Base-by-base conservation (phyloP, 2,888 invertebrate species). In the Diaphora mendica region DNA sequence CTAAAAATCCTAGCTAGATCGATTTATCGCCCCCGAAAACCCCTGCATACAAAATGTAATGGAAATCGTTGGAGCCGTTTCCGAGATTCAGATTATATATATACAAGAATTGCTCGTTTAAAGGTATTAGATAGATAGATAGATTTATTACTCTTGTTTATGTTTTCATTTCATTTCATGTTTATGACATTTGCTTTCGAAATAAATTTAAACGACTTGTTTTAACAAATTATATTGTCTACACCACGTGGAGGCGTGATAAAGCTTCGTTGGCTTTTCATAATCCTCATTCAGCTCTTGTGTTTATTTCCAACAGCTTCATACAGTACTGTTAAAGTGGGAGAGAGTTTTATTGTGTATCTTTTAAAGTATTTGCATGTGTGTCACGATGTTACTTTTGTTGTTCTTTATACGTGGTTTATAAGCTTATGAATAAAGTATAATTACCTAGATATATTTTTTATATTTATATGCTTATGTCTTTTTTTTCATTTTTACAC, bases 211-310 rank as follows among this genome's bases (percentile, higher is more conserved):
- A 55, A 15, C 1, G 5, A 17, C 15, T 26, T 26, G 15, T 59
- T 59, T 59, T 13, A 59, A 62, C 26, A 30, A 62, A 62, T 8
- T 15, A 15, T 59, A 62, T 30, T 62, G 30, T 30, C 62, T 62
- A 26, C 30, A 26, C 8, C 30, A 62, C 15, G 62, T 62, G 62
- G 17, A 4, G 62, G 30, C 30, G 62, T 30, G 62, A 30, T 62
- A 62, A 17, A 62, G 30, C 62, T 7, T 11, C 30, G 17, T 30
- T 17, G 62, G 30, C 30, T 30, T 62, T 30, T 30, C 62, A 62
- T 62, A 62, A 62, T 62, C 62, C 30, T 62, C 62, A 62, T 62
- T 62, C 8, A 62, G 17, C 62, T 30, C 62, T 62, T 17, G 62
- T 30, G 8, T 62, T 62, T 26, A 30, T 17, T 8, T 62, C 26